phyloP scores from a whole-genome alignment of 2,113 vertebrate genomes.

The Scolopax mira region DNA sequence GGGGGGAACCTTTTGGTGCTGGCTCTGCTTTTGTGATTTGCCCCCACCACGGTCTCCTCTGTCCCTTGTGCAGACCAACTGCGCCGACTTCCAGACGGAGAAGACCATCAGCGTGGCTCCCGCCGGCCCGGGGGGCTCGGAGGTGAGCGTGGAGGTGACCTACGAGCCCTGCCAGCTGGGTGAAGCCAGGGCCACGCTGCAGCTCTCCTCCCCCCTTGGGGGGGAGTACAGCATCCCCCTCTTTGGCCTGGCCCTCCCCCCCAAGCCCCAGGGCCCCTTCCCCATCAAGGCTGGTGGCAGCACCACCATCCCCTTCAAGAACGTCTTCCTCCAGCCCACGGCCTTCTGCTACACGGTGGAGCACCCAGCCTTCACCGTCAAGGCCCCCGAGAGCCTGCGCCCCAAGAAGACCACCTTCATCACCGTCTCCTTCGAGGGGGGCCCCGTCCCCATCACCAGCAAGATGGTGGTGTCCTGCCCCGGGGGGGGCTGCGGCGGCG shows the following conservation, averaged over 20 bases:
- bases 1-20: background rate
- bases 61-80: constrained; percentile 71
- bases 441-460: constrained; percentile 61
- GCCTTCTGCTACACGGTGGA: constrained; percentile 77
- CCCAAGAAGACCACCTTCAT: constrained; percentile 78
- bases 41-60: accelerated
- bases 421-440: constrained; percentile 72
- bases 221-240: constrained; percentile 83
- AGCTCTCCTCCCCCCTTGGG: constrained; percentile 66
- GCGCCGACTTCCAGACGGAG: constrained; percentile 76
- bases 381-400: constrained; percentile 58
- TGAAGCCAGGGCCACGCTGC: constrained; percentile 73
- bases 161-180: constrained; percentile 86
- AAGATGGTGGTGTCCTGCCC: constrained; percentile 77
- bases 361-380: constrained; percentile 77
- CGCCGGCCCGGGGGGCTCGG: constrained; percentile 72
- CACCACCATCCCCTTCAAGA: constrained; percentile 86
- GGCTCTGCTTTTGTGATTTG: background rate
- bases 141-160: constrained; percentile 77
- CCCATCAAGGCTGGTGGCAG: constrained; percentile 68
- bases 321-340: constrained; percentile 77
- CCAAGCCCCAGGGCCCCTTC: constrained; percentile 85
- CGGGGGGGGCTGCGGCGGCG: background rate
- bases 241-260: constrained; percentile 72
- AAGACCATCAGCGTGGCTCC: constrained; percentile 63